Base-by-base conservation (phyloP, 1,140 invertebrate species). In the Cherax quadricarinatus region DNA sequence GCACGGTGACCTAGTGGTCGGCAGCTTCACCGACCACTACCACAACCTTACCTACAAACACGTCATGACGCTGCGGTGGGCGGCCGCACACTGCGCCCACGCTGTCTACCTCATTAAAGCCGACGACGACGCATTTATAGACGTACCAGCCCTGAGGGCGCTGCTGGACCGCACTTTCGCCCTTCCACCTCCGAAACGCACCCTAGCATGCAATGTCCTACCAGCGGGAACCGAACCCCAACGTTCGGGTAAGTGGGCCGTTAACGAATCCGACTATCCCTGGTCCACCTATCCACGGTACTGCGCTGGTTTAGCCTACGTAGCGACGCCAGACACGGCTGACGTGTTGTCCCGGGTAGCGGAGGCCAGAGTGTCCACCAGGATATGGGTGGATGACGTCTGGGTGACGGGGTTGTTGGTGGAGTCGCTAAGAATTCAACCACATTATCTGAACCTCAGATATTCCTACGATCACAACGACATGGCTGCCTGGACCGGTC, bases 351-450 rank as follows among this genome's bases (percentile, higher is more conserved):
- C 94, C 60, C 82, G 94, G 3, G 94, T 95, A 7, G 94, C 95
- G 10, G 87, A 93, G 21, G 60, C 88, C 21, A 70, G 57, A 18
- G 92, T 94, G 18, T 93, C 95, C 3, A 94, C 94, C 80, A 95
- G 95, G 92, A 95, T 96, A 91, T 96, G 96, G 96, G 95, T 96
- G 62, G 96, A 96, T 89, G 96, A 96, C 94, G 95, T 96, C 6
- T 96, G 95, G 93, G 94, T 96, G 1, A 96, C 95, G 70, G 96
- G 96, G 16, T 86, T 96, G 41, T 93, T 96, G 21, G 94, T 94
- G 12, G 94, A 94, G 90, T 85, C 94, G 14, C 92, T 94, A 4
- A 60, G 93, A n/a, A 92, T 94, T 16, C 92, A 94, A 60, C 95
- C 94, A 30, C 94, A 94, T 85, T 94, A 95, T 91, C 92, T 95